Base-by-base conservation (phyloP, 2,888 invertebrate species). In the Tenodera sinensis region DNA sequence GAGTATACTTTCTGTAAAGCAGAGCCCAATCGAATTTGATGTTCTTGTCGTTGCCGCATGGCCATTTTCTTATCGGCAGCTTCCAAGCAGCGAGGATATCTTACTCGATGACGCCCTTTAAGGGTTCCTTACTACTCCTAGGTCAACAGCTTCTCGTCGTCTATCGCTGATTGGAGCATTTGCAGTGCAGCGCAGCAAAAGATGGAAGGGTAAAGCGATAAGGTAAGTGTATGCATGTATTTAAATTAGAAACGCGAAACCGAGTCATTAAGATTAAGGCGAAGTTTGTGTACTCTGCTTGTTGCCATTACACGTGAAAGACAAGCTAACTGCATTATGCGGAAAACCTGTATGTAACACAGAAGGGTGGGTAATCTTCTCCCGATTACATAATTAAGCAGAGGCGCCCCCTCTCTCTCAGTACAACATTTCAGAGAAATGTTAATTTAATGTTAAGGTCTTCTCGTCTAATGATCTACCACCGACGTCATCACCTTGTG, bases 221-320 rank as follows among this genome's bases (percentile, higher is more conserved):
- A 71, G 54, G 20, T 20, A 71, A 71, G 54, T 20, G 54, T 71
- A 71, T 71, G 54, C 54, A 84, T 28, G 34, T 28, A 84, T 84
- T 84, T 25, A 84, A 84, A 84, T 84, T 84, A 84, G 84, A 30
- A 84, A 84, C 34, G 30, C 30, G 84, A 84, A 84, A 34, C 84
- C 84, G 30, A 84, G 30, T 30, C 84, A 84, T 84, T 84, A 84
- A 84, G 84, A 84, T 84, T 84, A 84, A 84, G 84, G 84, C 28
- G 34, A 30, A 84, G 84, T 84, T 84, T n/a, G 34, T 28, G 30
- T 28, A 84, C 30, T 30, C 30, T 71, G 54, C 54, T 71, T 71
- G 20, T 71, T 71, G 54, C 54, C 54, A 71, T 71, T 71, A 71
- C 54, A 71, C 54, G 54, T 71, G 54, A 71, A 71, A 71, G 54